A percentile compares a stretch with the other conserved stretches of the same genome.
Conservation (phyloP, 2,797 vertebrate species). For the Acanthopagrus latus region DNA sequence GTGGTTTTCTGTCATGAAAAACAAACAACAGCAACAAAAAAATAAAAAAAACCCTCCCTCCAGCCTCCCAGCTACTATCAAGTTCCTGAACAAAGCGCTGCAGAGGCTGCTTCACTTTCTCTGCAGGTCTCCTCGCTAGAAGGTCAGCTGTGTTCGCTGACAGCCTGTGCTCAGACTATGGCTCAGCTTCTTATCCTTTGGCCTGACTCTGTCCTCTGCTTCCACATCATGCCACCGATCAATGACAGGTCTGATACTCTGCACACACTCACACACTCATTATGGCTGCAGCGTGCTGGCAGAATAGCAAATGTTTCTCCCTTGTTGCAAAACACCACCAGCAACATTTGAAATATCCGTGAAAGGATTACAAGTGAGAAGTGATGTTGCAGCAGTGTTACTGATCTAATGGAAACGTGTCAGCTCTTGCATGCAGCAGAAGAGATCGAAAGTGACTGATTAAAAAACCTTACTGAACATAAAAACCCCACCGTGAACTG, state of each 20-base stretch:
- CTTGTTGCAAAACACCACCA: background rate
- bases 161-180: slow-evolving; percentile 55
- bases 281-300: background rate
- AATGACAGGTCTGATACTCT: slow-evolving; percentile 23
- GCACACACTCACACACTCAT: slow-evolving; percentile 25
- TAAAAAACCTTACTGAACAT: no score
- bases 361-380: background rate
- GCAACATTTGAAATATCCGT: slow-evolving; percentile 9
- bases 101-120: slow-evolving; percentile 43
- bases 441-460: background rate
- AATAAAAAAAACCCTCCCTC: slow-evolving; percentile 26
- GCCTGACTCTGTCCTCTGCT: slow-evolving; percentile 30
- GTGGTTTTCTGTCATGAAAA: slow-evolving; percentile 47
- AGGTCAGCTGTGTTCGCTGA: slow-evolving; percentile 54
- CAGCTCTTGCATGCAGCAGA: background rate
- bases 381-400: background rate
- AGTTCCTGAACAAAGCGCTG: slow-evolving; percentile 23
- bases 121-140: slow-evolving; percentile 52
- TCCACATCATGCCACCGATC: slow-evolving; percentile 47
- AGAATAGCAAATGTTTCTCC: slow-evolving; percentile 5
- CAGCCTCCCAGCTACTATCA: slow-evolving; percentile 28
- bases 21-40: slow-evolving; percentile 37
- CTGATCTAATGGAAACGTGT: background rate
- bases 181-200: slow-evolving; percentile 47
- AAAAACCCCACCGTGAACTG: no score